phyloP scores from a whole-genome alignment of 2,797 vertebrate species.

The Lepilemur ruficaudatus region DNA sequence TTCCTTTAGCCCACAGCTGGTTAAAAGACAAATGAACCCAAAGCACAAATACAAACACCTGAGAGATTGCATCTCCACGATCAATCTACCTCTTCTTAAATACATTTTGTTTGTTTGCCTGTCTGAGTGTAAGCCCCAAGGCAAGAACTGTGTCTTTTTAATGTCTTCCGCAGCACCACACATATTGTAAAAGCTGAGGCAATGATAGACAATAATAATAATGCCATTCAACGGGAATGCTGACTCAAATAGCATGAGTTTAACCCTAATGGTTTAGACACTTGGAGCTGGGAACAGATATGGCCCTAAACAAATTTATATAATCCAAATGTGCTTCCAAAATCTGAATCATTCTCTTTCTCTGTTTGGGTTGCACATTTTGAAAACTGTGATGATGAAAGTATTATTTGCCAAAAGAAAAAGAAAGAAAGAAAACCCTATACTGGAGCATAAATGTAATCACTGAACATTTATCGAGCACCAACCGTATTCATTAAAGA shows the following conservation, averaged over 20 bases:
- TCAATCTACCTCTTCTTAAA: constrained; percentile 75
- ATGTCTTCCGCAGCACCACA: constrained; percentile 58
- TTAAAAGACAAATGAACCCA: constrained; percentile 72
- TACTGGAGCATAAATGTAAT: background rate
- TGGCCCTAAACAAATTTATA: background rate
- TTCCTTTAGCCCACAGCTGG: constrained; percentile 63
- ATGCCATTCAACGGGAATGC: constrained; percentile 53
- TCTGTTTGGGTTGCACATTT: background rate
- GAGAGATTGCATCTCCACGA: constrained; percentile 47
- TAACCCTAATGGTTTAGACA: constrained; percentile 41
- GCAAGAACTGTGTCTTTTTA: constrained; percentile 74
- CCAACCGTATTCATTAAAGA: background rate
- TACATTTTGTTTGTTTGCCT: constrained; percentile 72
- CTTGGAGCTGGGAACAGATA: background rate
- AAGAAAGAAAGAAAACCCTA: background rate
- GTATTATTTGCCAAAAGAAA: background rate
- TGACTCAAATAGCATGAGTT: constrained; percentile 36
- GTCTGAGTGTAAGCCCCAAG: constrained; percentile 70
- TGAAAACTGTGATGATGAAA: background rate
- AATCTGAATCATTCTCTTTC: background rate
- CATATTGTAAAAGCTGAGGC: constrained; percentile 59
- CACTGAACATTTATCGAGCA: background rate
- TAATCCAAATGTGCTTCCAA: constrained; percentile 23
- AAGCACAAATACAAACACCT: constrained; percentile 66
- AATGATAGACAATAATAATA: constrained; percentile 69